Base-by-base conservation (phyloP, 2,113 vertebrate species). In the Ochotona princeps region DNA sequence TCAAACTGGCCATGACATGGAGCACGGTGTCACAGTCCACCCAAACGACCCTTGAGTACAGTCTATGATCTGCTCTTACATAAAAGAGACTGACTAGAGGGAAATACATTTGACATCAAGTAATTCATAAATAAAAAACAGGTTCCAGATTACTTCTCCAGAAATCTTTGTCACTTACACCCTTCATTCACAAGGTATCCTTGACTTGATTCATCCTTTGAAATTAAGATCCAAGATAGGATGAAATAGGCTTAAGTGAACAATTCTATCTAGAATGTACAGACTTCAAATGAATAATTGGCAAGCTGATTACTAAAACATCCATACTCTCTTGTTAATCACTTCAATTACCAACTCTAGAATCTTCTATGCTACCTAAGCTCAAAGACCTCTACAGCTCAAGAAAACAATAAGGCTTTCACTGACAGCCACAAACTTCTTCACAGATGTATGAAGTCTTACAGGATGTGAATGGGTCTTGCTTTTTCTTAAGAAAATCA, bases 261-360 rank as follows among this genome's bases (percentile, higher is more conserved):
- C 32, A 83, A 74, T 49, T 65, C 75, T 95, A 97, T 86, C 85
- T 75, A 91, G 84, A 87, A 96, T 73, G 65, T 96, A 93, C 18
- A 74, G 94, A 89, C 76, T 35, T 84, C 88, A 96, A 97, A 97
- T 84, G 87, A 97, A 97, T 97, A 97, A 95, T 63, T 96, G 84
- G 67, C 89, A 96, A 74, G 73, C 49, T 91, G 93, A 96, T 93
- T 95, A 94, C 60, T 93, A 93, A 95, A 94, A 91, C 25, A 93
- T 47, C 35, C 1, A 1, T 87, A 92, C 83, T 95, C 83, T 92
- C 74, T 91, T 91, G 86, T 60, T 94, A 92, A 95, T 96, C 84
- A 89, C 92, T 97, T 97, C 97, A 98, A 97, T 97, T 97, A 96
- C 89, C 38, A 61, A 89, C 94, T 96, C 92, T 96, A 95, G 91